Conservation (phyloP, 37 sponge, comb jelly and placozoan genomes). For the Crambe crambe region DNA sequence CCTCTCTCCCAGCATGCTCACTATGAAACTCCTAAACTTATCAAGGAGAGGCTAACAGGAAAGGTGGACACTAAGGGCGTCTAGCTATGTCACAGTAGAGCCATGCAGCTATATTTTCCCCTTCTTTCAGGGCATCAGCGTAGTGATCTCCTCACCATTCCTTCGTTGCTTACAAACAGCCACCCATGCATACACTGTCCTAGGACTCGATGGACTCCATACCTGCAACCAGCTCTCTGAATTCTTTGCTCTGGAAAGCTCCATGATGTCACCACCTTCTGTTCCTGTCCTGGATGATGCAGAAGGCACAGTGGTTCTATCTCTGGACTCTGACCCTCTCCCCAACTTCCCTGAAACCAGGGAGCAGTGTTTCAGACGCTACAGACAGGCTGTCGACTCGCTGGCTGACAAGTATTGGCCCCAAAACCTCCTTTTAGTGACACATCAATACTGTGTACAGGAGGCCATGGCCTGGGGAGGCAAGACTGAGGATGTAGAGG, state of each 20-base stretch:
- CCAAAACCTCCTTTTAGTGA: slow-evolving; percentile 35
- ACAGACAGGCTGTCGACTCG: not conserved
- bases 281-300: slow-evolving; percentile 23
- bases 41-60: not conserved
- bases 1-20: slow-evolving; percentile 28
- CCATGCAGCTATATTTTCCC: no score
- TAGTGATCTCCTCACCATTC: slow-evolving; percentile 39
- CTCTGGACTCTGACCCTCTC: slow-evolving; percentile 7
- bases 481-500: slow-evolving; percentile 18
- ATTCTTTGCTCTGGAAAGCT: not conserved
- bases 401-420: slow-evolving; percentile 58
- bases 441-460: slow-evolving; percentile 41
- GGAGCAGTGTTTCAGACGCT: not conserved
- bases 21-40: slow-evolving; percentile 11
- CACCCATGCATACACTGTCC: slow-evolving; percentile 4
- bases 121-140: slow-evolving; percentile 6
- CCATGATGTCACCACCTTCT: slow-evolving; percentile 14
- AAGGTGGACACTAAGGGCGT: slow-evolving; percentile 28
- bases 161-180: slow-evolving; percentile 57
- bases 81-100: no score
- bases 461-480: slow-evolving; percentile 10
- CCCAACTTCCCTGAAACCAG: slow-evolving; percentile 33
- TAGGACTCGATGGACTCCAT: slow-evolving; percentile 14
- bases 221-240: slow-evolving; percentile 27
- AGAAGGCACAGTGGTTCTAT: not conserved